Percentiles rank a stretch among this genome's conserved stretches.
phyloP scores from a whole-genome alignment of 2,113 vertebrate genomes.

The Actenoides lindsayi region DNA sequence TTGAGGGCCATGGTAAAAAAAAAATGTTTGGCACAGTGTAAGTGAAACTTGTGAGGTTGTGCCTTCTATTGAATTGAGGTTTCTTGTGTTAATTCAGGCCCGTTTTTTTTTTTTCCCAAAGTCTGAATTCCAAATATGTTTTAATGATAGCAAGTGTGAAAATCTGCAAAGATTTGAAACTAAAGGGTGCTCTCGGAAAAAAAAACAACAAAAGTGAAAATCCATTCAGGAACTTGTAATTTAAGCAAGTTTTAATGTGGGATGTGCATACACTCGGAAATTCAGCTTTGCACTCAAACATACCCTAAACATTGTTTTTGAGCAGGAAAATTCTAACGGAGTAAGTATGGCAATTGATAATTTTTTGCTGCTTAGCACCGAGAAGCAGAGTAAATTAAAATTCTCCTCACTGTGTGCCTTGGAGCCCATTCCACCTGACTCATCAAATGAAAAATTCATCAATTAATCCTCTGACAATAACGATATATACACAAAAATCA shows the following conservation, averaged over 20 bases:
- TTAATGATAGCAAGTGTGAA: not conserved
- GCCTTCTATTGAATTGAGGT: not conserved
- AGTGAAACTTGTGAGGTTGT: not conserved
- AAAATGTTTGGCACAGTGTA: not conserved
- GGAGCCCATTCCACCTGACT: slow-evolving; percentile 78
- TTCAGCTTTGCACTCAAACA: not conserved
- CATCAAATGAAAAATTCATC: slow-evolving; percentile 92
- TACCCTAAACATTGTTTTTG: not conserved
- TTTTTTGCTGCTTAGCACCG: slow-evolving; percentile 61
- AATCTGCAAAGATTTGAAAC: not conserved
- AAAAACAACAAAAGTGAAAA: not conserved
- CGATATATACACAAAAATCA: slow-evolving; percentile 85
- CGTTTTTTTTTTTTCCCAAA: not conserved
- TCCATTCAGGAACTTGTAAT: not conserved
- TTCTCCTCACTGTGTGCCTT: slow-evolving; percentile 79
- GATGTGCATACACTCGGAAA: not conserved
- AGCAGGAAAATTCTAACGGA: slow-evolving; percentile 59
- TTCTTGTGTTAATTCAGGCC: not conserved
- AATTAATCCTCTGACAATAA: slow-evolving; percentile 91
- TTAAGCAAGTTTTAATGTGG: not conserved
- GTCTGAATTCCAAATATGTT: not conserved
- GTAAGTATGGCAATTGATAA: slow-evolving; percentile 58
- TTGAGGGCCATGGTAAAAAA: not conserved
- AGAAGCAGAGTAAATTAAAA: slow-evolving; percentile 80
- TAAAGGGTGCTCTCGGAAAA: fast-evolving